A percentile compares a stretch with the other conserved stretches of the same genome.
Conservation (phyloP, 1,140 invertebrate species). For the Acromyrmex charruanus region DNA sequence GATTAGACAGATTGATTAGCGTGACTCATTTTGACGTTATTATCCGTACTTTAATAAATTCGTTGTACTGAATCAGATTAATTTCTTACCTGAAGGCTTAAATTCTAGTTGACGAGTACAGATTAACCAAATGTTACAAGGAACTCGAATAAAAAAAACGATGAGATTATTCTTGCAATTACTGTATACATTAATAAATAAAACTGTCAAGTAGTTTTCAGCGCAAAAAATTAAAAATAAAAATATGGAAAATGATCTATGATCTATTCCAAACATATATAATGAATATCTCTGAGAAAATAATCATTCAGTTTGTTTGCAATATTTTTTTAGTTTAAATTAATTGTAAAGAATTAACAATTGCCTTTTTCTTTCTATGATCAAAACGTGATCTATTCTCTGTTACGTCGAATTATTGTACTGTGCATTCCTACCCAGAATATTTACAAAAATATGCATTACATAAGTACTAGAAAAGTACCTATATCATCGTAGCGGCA, state of each 20-base stretch:
- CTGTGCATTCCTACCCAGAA: constrained; percentile 74
- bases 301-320: background rate
- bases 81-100: constrained; percentile 74
- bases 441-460: constrained; percentile 85
- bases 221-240: background rate
- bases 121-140: constrained; percentile 45
- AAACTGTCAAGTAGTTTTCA: constrained; percentile 38
- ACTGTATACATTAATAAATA: constrained; percentile 57
- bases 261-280: background rate
- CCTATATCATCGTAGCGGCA: constrained; percentile 61
- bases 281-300: constrained; percentile 10
- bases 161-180: constrained; percentile 51
- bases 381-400: constrained; percentile 31
- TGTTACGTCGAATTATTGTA: constrained; percentile 71
- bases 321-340: background rate
- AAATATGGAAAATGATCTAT: constrained; percentile 9
- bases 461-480: constrained; percentile 72
- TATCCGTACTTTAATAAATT: constrained; percentile 66
- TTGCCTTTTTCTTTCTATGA: background rate
- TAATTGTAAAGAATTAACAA: background rate
- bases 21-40: constrained; percentile 49
- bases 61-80: constrained; percentile 76
- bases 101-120: constrained; percentile 61
- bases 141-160: constrained; percentile 28
- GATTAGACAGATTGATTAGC: constrained; percentile 39